Base-by-base conservation (phyloP, 1,140 invertebrate genomes). In the Trypoxylus dichotomus region DNA sequence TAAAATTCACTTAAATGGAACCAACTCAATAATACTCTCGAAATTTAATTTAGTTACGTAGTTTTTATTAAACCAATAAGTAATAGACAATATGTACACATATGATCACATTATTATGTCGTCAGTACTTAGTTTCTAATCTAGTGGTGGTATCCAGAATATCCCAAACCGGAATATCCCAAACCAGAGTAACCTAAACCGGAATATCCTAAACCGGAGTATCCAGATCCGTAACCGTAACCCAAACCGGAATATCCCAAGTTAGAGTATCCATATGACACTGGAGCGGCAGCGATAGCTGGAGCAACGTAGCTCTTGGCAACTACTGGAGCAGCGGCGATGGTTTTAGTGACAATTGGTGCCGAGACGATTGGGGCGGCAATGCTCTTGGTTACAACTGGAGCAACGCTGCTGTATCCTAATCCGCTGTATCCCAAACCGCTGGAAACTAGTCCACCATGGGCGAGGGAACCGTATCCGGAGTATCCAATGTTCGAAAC, bases 341-440 rank as follows among this genome's bases (percentile, higher is more conserved):
- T 24, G 13, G 19, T 71, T 27, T 71, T 71, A 13, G 63, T 7
- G 21, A 71, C 21, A 71, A 32, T 7, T 32, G 32, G 32, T 3
- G 32, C 32, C 7, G 32, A 32, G 32, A 32, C 7, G 32, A 71
- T 3, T 24, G 63, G 68, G 19, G 68, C 68, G 25, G 68, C 47
- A 58, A 19, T 19, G 68, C 21, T 71, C 24, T 71, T 71, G 68
- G 68, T 15, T 13, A 71, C 25, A 71, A 71, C 24, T 27, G 68
- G 68, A 24, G 68, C 68, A 71, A 24, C 15, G 47, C 3, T 58
- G 47, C 47, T 58, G 29, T 71, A 71, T 71, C 68, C 68, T 24
- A 71, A 27, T 6, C 68, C 19, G 3, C 47, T 13, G 15, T 58
- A 58, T 58, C 47, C 47, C 21, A 58, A 58, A 21, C 47, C 47